phyloP scores from a whole-genome alignment of 2,113 vertebrate species.

The Nothocercus nigrocapillus region DNA sequence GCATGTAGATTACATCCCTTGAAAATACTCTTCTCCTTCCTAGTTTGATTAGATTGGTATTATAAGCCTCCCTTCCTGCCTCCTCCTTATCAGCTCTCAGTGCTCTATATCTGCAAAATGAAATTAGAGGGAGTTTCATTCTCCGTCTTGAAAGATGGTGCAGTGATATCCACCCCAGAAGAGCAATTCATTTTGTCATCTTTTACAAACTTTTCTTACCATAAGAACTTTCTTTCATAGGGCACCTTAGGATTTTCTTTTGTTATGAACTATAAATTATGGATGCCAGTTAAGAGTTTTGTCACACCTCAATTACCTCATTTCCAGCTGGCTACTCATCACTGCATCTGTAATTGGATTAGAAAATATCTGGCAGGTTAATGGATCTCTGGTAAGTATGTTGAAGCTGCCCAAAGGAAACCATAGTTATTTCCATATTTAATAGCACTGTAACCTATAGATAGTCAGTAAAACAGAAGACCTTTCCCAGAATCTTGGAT shows the following conservation, averaged over 20 bases:
- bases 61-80: not conserved
- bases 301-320: slow-evolving; percentile 39
- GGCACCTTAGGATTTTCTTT: slow-evolving; percentile 9
- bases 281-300: not conserved
- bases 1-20: not conserved
- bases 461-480: not conserved
- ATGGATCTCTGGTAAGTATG: not conserved
- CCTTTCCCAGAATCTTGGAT: not conserved
- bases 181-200: not conserved
- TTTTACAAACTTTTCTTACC: not conserved
- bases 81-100: not conserved
- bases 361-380: slow-evolving; percentile 33
- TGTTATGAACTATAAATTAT: slow-evolving; percentile 24
- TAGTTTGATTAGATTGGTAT: not conserved
- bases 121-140: not conserved
- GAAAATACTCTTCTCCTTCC: not conserved
- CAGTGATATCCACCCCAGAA: not conserved
- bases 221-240: not conserved
- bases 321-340: slow-evolving; percentile 3
- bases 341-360: slow-evolving; percentile 29
- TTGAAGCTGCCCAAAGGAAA: not conserved
- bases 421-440: not conserved
- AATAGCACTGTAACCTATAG: not conserved
- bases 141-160: not conserved
- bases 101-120: not conserved